Evolutionary conservation across 2,888 invertebrate species (phyloP).

Genomic region (Sphinx pinastri): DNA sequence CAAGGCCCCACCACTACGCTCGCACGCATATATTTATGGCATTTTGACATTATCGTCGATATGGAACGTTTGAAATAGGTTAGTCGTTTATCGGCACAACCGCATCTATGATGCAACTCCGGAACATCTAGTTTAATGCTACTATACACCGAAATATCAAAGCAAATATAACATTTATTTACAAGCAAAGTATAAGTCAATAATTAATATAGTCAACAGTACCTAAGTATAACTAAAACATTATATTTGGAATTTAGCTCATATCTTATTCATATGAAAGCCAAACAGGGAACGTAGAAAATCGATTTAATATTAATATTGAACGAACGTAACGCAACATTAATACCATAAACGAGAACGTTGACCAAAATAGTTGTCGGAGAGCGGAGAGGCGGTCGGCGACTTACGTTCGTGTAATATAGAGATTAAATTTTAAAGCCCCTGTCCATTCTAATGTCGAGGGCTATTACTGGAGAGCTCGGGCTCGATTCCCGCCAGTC

Average conservation of each 20-base stretch:
- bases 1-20: conserved; percentile 7
- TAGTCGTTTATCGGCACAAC: background rate
- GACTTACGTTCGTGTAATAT: conserved; percentile 11
- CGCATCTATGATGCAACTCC: background rate
- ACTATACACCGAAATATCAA: too few relatives aligned
- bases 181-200: background rate
- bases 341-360: conserved; percentile 13
- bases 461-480: conserved; percentile 10
- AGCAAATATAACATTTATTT: too few relatives aligned
- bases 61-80: conserved; percentile 22
- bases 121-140: background rate
- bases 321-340: background rate
- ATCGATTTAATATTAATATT: background rate
- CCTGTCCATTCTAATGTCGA: conserved; percentile 10
- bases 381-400: conserved; percentile 3
- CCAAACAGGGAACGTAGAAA: background rate
- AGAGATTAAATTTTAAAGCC: conserved; percentile 17
- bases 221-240: background rate
- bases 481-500: background rate
- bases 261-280: background rate
- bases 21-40: conserved; percentile 13
- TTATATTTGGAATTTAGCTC: background rate
- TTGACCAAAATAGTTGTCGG: conserved; percentile 1
- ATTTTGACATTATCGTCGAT: conserved; percentile 17
- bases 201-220: background rate